A percentile compares a stretch with the other conserved stretches of the same genome.
These are phyloP conservation scores for Odocoileus virginianus DNA, from an alignment of 2,113 vertebrate genomes.

Conservation along the genomic window DNA sequence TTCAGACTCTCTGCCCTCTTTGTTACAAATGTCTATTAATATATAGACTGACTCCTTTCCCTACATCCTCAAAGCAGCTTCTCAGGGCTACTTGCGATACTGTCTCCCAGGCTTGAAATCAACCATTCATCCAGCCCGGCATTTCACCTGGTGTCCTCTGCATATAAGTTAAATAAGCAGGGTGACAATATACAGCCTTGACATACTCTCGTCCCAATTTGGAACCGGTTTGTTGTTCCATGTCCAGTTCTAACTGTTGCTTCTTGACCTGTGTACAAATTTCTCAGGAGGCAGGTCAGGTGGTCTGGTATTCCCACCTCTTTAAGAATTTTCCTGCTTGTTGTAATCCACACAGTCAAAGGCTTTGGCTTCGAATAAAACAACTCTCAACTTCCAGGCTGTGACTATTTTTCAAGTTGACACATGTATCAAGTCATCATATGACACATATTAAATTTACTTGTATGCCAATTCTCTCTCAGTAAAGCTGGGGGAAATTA, in stretches of 20 bases:
- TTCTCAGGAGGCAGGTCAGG: neutral
- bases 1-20: neutral
- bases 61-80: neutral
- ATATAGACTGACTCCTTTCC: neutral
- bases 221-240: neutral
- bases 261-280: neutral
- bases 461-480: neutral
- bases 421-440: rapidly evolving
- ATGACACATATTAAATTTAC: neutral
- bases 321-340: neutral
- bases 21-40: neutral
- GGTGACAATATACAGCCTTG: neutral
- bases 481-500: neutral
- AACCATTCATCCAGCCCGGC: neutral
- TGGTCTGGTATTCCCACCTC: neutral
- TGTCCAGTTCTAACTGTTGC: neutral
- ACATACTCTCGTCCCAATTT: neutral
- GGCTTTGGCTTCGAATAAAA: neutral
- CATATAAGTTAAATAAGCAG: neutral
- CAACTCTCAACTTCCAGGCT: neutral
- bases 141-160: neutral
- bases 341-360: neutral
- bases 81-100: neutral
- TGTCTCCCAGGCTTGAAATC: neutral
- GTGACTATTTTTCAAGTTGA: neutral